Percentiles rank a stretch among this genome's conserved stretches.
These are phyloP conservation scores for Eurytoma californica DNA, from an alignment of 2,888 invertebrate species.

Conservation along the genomic window DNA sequence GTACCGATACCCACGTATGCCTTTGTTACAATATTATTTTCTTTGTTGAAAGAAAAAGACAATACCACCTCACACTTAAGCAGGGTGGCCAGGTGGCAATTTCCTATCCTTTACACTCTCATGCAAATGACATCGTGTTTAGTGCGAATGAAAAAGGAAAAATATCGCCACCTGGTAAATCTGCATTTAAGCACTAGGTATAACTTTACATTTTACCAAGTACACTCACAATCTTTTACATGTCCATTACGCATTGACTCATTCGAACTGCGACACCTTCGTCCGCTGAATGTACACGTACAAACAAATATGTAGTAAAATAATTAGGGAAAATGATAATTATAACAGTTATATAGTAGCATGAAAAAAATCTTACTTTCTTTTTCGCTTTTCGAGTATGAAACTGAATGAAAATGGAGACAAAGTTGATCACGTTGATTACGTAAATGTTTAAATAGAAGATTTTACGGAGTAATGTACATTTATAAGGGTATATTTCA, in stretches of 20 bases:
- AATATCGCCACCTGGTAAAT: no score
- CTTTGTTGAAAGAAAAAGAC: constrained; percentile 36
- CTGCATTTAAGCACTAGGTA: constrained; percentile 43
- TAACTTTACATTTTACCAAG: constrained; percentile 48
- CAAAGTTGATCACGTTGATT: constrained; percentile 12
- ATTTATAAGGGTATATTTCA: constrained; percentile 24
- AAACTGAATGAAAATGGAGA: background rate
- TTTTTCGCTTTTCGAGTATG: constrained; percentile 52
- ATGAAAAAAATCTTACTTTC: constrained; percentile 41
- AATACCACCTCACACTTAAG: constrained; percentile 21
- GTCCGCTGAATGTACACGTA: constrained; percentile 68
- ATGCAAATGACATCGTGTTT: no score
- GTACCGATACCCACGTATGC: constrained; percentile 61
- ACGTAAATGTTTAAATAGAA: constrained; percentile 20
- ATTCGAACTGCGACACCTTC: constrained; percentile 51
- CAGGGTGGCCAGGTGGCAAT: no score
- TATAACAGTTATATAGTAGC: constrained; percentile 40
- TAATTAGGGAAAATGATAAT: constrained; percentile 59
- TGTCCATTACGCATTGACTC: constrained; percentile 48
- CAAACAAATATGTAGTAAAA: constrained; percentile 63
- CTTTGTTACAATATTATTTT: constrained; percentile 63
- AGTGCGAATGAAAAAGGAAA: no score
- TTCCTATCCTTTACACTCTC: no score
- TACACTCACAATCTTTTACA: constrained; percentile 49
- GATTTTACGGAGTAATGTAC: constrained; percentile 12